These are phyloP conservation scores for Xyrichtys novacula DNA, from an alignment of 2,797 vertebrate species.

Conservation along the genomic window DNA sequence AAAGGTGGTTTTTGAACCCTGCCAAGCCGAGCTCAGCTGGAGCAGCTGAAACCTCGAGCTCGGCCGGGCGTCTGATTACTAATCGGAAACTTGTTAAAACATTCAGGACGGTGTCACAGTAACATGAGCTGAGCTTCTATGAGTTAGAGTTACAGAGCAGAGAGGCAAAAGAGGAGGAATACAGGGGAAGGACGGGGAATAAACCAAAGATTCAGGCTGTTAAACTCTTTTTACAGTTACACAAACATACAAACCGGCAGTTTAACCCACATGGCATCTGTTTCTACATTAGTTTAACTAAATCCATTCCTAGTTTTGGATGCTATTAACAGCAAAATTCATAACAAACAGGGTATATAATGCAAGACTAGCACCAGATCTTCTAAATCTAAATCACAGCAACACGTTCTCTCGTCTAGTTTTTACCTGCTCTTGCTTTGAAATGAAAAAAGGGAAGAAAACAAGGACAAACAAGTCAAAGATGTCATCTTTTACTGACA, in stretches of 20 bases:
- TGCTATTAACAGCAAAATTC: slow-evolving; percentile 31
- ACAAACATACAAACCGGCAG: not conserved
- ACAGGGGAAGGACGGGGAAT: not conserved
- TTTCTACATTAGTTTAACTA: slow-evolving; percentile 1
- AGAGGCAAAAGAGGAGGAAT: slow-evolving; percentile 10
- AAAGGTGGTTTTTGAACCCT: slow-evolving; percentile 42
- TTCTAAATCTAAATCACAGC: slow-evolving; percentile 63
- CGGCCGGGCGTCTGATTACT: slow-evolving; percentile 72
- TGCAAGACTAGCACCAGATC: slow-evolving; percentile 40
- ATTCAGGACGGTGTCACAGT: slow-evolving; percentile 76
- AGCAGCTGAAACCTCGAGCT: slow-evolving; percentile 37
- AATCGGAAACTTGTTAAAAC: slow-evolving; percentile 84
- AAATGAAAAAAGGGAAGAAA: slow-evolving; percentile 63
- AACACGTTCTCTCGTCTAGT: slow-evolving; percentile 43
- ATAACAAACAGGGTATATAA: slow-evolving; percentile 39
- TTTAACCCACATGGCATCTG: not conserved
- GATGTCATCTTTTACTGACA: not conserved
- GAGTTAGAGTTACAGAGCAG: slow-evolving; percentile 7
- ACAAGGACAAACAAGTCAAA: slow-evolving; percentile 45
- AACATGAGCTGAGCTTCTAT: slow-evolving; percentile 63
- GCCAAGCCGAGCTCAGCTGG: slow-evolving; percentile 21
- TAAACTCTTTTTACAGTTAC: slow-evolving; percentile 1
- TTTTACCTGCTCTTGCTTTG: slow-evolving; percentile 85
- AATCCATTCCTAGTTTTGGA: slow-evolving; percentile 15
- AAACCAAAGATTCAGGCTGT: not conserved